Percentiles rank a stretch among this genome's conserved stretches.
Evolutionary conservation across 2,113 vertebrate species (phyloP).

Genomic region (Todiramphus saurophagus): DNA sequence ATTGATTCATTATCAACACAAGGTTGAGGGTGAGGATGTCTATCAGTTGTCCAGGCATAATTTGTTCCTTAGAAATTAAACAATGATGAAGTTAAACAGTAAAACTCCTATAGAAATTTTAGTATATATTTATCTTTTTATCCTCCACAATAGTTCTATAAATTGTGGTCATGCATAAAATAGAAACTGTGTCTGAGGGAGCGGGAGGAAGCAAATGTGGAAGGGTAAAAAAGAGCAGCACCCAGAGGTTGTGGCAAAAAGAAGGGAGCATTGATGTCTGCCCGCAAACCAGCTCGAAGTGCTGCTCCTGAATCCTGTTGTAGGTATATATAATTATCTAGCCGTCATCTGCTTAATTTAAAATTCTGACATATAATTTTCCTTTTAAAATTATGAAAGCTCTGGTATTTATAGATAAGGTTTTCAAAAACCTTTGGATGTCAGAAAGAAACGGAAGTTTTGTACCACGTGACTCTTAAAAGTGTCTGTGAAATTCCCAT

Average conservation of each 20-base stretch:
- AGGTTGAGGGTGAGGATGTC: neutral
- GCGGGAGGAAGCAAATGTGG: neutral
- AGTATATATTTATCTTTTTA: neutral
- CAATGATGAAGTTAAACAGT: neutral
- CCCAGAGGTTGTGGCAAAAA: neutral
- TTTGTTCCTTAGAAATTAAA: neutral
- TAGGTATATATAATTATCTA: neutral
- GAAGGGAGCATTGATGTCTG: neutral
- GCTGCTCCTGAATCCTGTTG: neutral
- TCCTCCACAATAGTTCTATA: neutral
- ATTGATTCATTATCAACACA: neutral
- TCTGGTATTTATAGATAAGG: neutral
- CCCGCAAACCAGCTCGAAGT: neutral
- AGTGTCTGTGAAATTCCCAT: neutral
- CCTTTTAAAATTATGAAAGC: neutral
- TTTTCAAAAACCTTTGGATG: neutral
- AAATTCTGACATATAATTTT: neutral
- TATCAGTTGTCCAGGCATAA: neutral
- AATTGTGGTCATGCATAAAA: neutral
- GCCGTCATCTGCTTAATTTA: neutral
- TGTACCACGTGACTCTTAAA: neutral
- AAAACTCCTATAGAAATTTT: neutral
- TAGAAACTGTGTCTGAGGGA: neutral
- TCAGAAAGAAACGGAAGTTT: neutral
- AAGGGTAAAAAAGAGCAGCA: neutral